Evolutionary conservation across 2,113 vertebrate species (phyloP).

Genomic region (Phoenicopterus ruber): DNA sequence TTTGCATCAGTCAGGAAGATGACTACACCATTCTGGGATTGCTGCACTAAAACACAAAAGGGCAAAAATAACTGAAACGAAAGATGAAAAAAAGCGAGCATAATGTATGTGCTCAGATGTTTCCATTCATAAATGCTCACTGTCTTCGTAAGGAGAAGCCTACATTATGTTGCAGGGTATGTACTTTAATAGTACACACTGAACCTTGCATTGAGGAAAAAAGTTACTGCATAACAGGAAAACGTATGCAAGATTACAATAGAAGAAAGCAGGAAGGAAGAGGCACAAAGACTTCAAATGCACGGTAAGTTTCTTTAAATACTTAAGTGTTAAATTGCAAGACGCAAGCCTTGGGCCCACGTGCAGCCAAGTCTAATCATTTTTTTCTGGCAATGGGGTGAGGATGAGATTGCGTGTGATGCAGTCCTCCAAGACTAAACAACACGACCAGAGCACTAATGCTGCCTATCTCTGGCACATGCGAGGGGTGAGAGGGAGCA

Average conservation of each 20-base stretch:
- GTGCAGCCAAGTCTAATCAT: neutral
- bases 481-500: neutral
- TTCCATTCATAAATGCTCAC: neutral
- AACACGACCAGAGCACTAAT: too few relatives aligned
- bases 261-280: neutral
- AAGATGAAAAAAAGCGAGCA: neutral
- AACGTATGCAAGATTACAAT: neutral
- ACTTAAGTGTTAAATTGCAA: neutral
- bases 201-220: neutral
- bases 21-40: neutral
- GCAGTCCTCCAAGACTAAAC: neutral
- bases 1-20: neutral
- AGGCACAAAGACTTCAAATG: neutral
- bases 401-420: neutral
- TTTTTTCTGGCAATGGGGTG: neutral
- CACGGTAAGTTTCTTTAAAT: neutral
- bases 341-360: neutral
- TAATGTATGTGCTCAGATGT: neutral
- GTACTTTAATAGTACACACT: neutral
- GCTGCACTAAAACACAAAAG: neutral
- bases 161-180: neutral
- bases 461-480: fast-evolving
- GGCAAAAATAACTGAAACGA: neutral
- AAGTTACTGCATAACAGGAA: neutral
- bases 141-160: neutral